Evolutionary conservation across 2,113 vertebrate genomes (phyloP).

Genomic region (Parotia lawesii): DNA sequence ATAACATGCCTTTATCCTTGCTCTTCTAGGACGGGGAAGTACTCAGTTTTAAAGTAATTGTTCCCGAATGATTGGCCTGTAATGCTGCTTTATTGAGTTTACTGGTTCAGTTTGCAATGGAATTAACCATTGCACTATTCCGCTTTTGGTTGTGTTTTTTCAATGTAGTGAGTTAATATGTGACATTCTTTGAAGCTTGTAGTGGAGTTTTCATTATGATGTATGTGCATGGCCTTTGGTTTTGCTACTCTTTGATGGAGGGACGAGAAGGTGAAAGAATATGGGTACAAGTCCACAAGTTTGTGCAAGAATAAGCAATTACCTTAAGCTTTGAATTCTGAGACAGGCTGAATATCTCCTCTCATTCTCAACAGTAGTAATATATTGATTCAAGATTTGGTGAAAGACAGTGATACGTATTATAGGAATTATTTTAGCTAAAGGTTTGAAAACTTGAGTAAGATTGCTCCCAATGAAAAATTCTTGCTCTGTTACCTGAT

Average conservation of each 20-base stretch:
- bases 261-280: background rate
- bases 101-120: slow-evolving; percentile 7
- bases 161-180: background rate
- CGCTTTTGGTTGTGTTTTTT: background rate
- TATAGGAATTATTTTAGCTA: background rate
- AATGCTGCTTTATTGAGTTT: slow-evolving; percentile 21
- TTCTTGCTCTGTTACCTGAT: background rate
- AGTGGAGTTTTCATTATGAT: background rate
- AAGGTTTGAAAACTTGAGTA: background rate
- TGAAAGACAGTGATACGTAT: background rate
- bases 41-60: slow-evolving; percentile 31
- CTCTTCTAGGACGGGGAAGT: background rate
- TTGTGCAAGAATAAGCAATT: background rate
- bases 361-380: background rate
- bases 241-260: background rate
- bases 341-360: background rate
- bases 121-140: slow-evolving; percentile 33
- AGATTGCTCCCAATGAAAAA: background rate
- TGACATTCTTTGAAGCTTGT: background rate
- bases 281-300: background rate
- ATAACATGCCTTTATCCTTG: slow-evolving; percentile 38
- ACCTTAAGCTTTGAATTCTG: background rate
- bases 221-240: background rate
- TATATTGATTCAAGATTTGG: background rate
- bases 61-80: slow-evolving; percentile 24